phyloP scores from a whole-genome alignment of 2,888 invertebrate genomes.

The Mechanitis messenoides region DNA sequence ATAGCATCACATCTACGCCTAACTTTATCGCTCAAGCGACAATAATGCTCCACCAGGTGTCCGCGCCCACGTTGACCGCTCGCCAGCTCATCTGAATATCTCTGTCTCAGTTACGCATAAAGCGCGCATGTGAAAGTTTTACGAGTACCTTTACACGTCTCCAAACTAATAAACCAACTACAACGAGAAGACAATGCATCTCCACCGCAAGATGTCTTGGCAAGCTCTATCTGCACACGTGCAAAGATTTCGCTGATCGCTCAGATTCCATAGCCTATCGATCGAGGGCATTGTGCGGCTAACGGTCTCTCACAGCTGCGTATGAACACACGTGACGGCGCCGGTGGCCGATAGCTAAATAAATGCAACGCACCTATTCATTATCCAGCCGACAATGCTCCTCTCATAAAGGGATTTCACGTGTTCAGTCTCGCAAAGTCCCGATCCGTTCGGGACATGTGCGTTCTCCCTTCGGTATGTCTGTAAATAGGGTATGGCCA shows the following conservation, averaged over 20 bases:
- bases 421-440: slow-evolving; percentile 72
- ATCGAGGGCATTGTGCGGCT: slow-evolving; percentile 76
- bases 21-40: slow-evolving; percentile 48
- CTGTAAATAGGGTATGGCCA: slow-evolving; percentile 77
- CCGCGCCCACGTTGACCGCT: slow-evolving; percentile 68
- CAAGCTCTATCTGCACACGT: slow-evolving; percentile 59
- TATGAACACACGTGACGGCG: slow-evolving; percentile 69
- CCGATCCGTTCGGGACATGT: slow-evolving; percentile 75
- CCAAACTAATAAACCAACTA: slow-evolving; percentile 63
- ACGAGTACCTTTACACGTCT: slow-evolving; percentile 70
- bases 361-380: slow-evolving; percentile 75
- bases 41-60: slow-evolving; percentile 74
- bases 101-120: slow-evolving; percentile 68
- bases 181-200: slow-evolving; percentile 62
- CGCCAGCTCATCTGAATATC: slow-evolving; percentile 62
- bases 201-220: slow-evolving; percentile 59
- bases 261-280: slow-evolving; percentile 69
- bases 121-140: slow-evolving; percentile 75
- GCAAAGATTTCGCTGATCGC: slow-evolving; percentile 67
- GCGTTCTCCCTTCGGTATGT: slow-evolving; percentile 72
- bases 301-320: slow-evolving; percentile 76
- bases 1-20: slow-evolving; percentile 24
- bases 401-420: slow-evolving; percentile 75
- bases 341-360: slow-evolving; percentile 76
- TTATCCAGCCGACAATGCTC: slow-evolving; percentile 71